Evolutionary conservation across 2,888 invertebrate genomes (phyloP), one percentile per base, ranked within the genome.

Genomic region (Laspeyria flexula): DNA sequence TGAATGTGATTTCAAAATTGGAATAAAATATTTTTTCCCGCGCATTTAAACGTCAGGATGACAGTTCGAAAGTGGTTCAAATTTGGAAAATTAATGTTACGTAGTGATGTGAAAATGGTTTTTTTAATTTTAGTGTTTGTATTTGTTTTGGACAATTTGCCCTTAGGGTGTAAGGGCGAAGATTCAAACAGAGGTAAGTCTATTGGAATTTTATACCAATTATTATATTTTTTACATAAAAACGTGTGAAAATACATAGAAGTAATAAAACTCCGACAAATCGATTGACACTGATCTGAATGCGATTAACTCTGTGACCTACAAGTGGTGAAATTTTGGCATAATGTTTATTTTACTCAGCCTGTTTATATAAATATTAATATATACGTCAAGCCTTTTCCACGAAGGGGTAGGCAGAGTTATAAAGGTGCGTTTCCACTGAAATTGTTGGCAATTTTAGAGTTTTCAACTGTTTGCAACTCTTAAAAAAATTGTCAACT

Each of bases 81-180:
- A 74, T 83, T 84, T 71, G 70, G 74, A 71, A 84, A 77, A 75
- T 75, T 75, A 50, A 67, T 72, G 60, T 60, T 58, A 60, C 58
- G 74, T 75, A 82, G 90, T 90, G 88, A 81, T 83, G 91, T 92
- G 90, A 88, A 76, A 76, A 73, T 75, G 60, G 65, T 85, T 60
- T 76, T 87, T 72, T 71, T 86, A 55, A 69, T 88, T 69, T 55
- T 88, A 70, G 88, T 91, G 86, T 49, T 86, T 45, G 65, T 91
- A 60, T 72, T 79, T 51, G 72, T 86, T 59, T 70, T 88, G 85
- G 88, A 87, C 85, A 81, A 73, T 85, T 73, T 83, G 52, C 77
- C 80, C 51, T 73, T 77, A 48, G 68, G 55, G 37, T 82, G 83
- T 71, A 77, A 73, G 50, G 86, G 81, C 21, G 81, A 86, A 77